Evolutionary conservation across 2,888 invertebrate genomes (phyloP), one percentile per base, ranked within the genome.

Genomic region (Ormyrus nitidulus): DNA sequence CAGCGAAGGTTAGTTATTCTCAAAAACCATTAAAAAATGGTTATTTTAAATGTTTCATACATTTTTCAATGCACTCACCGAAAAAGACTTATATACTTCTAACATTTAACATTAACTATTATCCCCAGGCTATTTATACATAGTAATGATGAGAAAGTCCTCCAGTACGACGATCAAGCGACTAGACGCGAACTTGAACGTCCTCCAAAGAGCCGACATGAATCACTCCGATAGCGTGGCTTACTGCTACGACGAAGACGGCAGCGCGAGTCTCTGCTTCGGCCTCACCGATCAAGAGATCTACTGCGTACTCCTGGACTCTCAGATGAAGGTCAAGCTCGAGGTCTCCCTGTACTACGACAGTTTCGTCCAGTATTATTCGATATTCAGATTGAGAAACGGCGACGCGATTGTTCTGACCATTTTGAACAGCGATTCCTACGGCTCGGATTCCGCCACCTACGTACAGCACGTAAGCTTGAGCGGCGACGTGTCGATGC

Each of bases 241-340:
- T 5, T 80, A 77, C 19, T 80, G 73, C 73, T 74, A 69, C 64
- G 54, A 54, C 59, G 69, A 73, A 1, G 73, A 77, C 49, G 64
- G 61, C 13, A 73, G 68, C 19, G 59, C 58, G 9, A 73, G 72
- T 48, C 9, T 64, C n/a, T 77, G 77, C 70, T 77, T 77, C 11
- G 56, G 73, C 0, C 9, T 69, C 7, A 46, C 53, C 7, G 65
- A 77, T 8, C 73, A 77, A 11, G 68, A 73, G 44, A 56, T 80
- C 53, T 58, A 73, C 11, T 77, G 77, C 49, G 11, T 73, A 6
- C 65, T 74, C 7, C 64, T 80, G 7, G 74, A 70, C 46, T 10
- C 68, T 4, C 51, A 54, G 13, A 61, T 74, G 62, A 59, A 66
- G 53, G 9, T 74, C 54, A 54, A 70, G 53, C 10, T 8, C 6